These are phyloP conservation scores for Aphidius colemani DNA, from an alignment of 2,888 invertebrate species.

Conservation along the genomic window DNA sequence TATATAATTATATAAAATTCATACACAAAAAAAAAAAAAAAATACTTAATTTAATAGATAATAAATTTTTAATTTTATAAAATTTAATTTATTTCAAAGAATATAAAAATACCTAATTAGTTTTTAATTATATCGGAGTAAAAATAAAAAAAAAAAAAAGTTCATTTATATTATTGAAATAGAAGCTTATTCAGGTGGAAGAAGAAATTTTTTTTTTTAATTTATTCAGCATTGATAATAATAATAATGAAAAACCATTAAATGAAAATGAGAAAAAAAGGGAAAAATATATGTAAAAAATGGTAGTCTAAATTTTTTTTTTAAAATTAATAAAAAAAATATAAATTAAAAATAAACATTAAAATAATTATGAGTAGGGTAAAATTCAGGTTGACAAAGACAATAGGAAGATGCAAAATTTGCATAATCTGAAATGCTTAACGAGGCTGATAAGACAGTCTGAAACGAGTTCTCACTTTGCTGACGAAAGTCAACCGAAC, in stretches of 20 bases:
- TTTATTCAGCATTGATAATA: too few species aligned
- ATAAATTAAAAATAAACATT: too few species aligned
- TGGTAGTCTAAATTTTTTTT: not conserved
- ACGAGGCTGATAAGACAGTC: slow-evolving; percentile 24
- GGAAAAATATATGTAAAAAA: not conserved
- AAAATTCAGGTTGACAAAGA: too few species aligned
- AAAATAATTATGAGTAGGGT: too few species aligned
- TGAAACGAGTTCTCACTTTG: slow-evolving; percentile 3
- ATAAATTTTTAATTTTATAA: too few species aligned
- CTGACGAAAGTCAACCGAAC: slow-evolving; percentile 1
- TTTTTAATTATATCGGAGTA: not conserved
- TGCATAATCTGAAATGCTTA: slow-evolving; percentile 16
- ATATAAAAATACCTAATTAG: too few species aligned
- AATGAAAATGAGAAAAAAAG: not conserved
- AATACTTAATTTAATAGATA: too few species aligned
- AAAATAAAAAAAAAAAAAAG: not conserved
- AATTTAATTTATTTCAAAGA: too few species aligned
- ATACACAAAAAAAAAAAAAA: too few species aligned
- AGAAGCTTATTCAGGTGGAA: too few species aligned
- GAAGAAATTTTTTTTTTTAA: too few species aligned
- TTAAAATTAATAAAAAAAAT: not conserved
- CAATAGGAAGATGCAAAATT: not conserved
- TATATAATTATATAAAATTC: too few species aligned
- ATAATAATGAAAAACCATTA: not conserved
- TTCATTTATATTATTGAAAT: not conserved